These are phyloP conservation scores for Glaucidium brasilianum DNA, from an alignment of 2,113 vertebrate genomes.

Conservation along the genomic window DNA sequence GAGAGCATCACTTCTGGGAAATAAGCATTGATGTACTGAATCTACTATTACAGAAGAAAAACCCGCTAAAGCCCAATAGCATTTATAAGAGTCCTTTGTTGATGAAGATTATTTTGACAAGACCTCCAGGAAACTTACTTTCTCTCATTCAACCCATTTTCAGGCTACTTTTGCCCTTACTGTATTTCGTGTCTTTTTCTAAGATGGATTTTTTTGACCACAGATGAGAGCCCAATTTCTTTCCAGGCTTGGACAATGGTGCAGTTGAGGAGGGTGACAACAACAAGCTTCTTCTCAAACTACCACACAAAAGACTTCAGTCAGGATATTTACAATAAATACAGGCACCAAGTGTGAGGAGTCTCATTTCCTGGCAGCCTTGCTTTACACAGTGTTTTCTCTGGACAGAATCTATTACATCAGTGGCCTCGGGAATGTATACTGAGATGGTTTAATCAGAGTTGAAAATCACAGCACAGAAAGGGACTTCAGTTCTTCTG, in stretches of 20 bases:
- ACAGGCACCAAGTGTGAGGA: conserved; percentile 1
- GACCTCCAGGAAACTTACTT: not conserved
- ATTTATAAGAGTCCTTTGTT: not conserved
- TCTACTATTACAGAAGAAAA: not conserved
- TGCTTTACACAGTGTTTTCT: not conserved
- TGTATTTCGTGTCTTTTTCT: not conserved
- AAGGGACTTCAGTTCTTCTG: conserved; percentile 61
- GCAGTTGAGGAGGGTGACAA: conserved; percentile 55
- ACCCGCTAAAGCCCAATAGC: not conserved
- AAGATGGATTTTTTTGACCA: not conserved
- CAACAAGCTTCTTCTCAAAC: conserved; percentile 50
- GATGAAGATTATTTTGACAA: conserved; percentile 36
- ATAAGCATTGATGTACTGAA: not conserved
- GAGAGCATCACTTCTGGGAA: not conserved
- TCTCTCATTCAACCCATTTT: conserved; percentile 14
- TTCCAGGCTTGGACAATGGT: conserved; percentile 47
- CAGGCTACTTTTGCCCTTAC: conserved; percentile 27
- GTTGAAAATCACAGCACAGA: conserved; percentile 50
- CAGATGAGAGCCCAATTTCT: conserved; percentile 14
- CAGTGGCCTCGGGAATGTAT: conserved; percentile 26
- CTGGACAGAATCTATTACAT: conserved; percentile 62
- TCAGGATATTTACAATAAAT: conserved; percentile 59
- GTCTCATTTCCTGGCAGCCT: conserved; percentile 1
- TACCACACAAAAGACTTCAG: conserved; percentile 60
- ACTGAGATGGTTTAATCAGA: conserved; percentile 32